A percentile compares a stretch with the other conserved stretches of the same genome.
Conservation (phyloP, 2,113 vertebrate species). For the Melanostigma gelatinosum region DNA sequence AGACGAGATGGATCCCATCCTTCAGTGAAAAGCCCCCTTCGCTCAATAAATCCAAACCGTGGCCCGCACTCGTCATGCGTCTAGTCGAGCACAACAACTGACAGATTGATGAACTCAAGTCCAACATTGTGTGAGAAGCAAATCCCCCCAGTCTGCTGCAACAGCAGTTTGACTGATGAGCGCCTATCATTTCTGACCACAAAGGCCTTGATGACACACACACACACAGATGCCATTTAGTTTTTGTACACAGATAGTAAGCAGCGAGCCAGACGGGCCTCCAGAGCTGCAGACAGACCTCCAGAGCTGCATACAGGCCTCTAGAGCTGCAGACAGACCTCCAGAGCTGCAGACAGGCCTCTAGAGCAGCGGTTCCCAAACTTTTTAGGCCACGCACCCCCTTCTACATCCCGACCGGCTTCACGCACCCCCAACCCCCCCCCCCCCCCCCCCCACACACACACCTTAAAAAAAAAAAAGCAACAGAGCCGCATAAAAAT, state of each 20-base stretch:
- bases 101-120: constrained; percentile 64
- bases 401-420: too few species aligned
- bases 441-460: too few species aligned
- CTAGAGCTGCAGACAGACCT: too few species aligned
- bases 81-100: constrained; percentile 50
- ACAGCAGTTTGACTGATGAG: constrained; percentile 35
- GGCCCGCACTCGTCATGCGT: constrained; percentile 12
- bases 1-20: constrained; percentile 35
- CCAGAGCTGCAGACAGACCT: background rate
- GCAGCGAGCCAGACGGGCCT: background rate
- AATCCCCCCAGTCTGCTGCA: constrained; percentile 28
- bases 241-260: background rate
- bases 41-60: constrained; percentile 52
- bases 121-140: constrained; percentile 42
- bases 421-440: too few species aligned
- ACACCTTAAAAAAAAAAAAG: too few species aligned
- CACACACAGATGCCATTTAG: constrained; percentile 9
- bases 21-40: constrained; percentile 27
- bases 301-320: too few species aligned
- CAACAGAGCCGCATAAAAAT: too few species aligned
- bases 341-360: too few species aligned
- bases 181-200: constrained; percentile 35
- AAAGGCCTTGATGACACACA: constrained; percentile 12
- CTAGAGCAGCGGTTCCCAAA: too few species aligned
- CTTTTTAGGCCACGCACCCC: too few species aligned